Conservation (phyloP, 2,113 vertebrate genomes). For the Gymnogyps californianus region DNA sequence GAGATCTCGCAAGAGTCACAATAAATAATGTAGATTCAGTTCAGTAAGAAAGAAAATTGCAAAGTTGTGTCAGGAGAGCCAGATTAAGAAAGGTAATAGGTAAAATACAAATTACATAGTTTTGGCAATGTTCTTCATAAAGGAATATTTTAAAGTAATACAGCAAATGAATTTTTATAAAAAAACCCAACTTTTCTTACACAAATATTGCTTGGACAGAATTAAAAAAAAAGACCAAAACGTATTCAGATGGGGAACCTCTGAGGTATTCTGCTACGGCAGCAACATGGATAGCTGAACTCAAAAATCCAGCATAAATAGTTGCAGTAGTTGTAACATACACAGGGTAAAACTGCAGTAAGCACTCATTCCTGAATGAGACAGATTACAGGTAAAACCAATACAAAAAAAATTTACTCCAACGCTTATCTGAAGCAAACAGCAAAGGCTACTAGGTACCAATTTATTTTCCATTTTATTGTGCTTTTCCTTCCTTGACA, state of each 20-base stretch:
- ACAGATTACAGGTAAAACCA: background rate
- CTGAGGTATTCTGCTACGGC: background rate
- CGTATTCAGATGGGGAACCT: background rate
- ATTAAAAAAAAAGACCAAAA: background rate
- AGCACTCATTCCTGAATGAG: background rate
- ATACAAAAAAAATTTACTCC: background rate
- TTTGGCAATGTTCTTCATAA: background rate
- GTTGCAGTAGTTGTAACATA: background rate
- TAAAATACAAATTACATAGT: slow-evolving; percentile 20
- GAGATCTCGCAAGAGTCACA: background rate
- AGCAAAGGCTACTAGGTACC: background rate
- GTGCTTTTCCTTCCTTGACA: background rate
- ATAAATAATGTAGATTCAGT: slow-evolving; percentile 43
- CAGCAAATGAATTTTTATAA: background rate
- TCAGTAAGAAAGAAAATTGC: slow-evolving; percentile 49
- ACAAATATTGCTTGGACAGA: background rate
- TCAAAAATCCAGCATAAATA: background rate
- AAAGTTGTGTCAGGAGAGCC: background rate
- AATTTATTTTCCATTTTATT: background rate
- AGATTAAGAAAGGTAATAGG: slow-evolving; percentile 10
- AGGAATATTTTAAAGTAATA: background rate
- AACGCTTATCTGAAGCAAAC: background rate
- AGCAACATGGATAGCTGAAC: background rate
- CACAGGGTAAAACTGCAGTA: background rate
- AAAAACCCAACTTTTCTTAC: background rate